Percentiles rank a stretch among this genome's conserved stretches.
Evolutionary conservation across 2,888 invertebrate genomes (phyloP).

Genomic region (Drosophila phalerata): DNA sequence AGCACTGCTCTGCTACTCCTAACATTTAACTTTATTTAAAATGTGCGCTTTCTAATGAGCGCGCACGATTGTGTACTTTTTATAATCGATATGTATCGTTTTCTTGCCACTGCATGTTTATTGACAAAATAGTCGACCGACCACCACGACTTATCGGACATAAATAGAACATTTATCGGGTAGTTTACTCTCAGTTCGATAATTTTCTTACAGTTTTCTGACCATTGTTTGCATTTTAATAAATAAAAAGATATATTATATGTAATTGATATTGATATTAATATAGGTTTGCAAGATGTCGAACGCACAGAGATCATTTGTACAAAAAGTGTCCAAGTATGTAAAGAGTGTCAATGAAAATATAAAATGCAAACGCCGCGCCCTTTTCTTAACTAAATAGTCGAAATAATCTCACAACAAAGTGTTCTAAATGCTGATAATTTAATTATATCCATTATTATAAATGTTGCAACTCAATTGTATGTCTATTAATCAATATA

Average conservation of each 20-base stretch:
- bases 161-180: constrained; percentile 30
- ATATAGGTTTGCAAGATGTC: constrained; percentile 86
- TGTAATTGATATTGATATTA: not conserved
- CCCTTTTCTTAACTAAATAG: constrained; percentile 17
- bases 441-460: not conserved
- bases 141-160: constrained; percentile 45
- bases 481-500: constrained; percentile 3
- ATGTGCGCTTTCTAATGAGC: too few species aligned
- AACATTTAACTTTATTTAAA: too few species aligned
- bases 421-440: not conserved
- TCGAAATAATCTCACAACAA: too few species aligned
- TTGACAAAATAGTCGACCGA: not conserved
- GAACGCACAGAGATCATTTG: constrained; percentile 89
- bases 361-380: constrained; percentile 23
- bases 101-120: too few species aligned
- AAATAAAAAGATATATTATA: not conserved
- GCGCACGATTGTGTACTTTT: too few species aligned
- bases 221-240: constrained; percentile 24
- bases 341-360: constrained; percentile 24
- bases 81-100: too few species aligned
- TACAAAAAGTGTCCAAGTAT: constrained; percentile 90
- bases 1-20: too few species aligned
- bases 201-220: constrained; percentile 4
- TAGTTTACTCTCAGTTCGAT: constrained; percentile 24
- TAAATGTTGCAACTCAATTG: not conserved